A percentile compares a stretch with the other conserved stretches of the same genome.
Evolutionary conservation across 2,888 invertebrate genomes (phyloP).

Genomic region (Papilio demoleus): DNA sequence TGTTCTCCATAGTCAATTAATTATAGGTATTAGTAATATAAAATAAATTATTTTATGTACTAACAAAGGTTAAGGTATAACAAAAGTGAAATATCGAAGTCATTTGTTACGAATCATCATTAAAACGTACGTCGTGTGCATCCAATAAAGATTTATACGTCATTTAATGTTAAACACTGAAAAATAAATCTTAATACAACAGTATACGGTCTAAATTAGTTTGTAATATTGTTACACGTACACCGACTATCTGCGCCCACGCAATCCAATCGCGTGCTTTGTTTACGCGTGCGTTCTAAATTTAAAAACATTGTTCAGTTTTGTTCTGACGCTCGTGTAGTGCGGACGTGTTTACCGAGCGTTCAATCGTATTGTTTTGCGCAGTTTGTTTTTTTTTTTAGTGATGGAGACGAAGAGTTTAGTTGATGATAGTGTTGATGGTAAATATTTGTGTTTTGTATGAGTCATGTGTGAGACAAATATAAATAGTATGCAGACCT

Average conservation of each 20-base stretch:
- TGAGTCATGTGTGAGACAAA: background rate
- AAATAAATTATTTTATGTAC: no score
- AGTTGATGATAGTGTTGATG: slow-evolving; percentile 59
- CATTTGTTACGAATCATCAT: no score
- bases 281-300: slow-evolving; percentile 58
- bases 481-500: background rate
- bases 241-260: slow-evolving; percentile 47
- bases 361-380: slow-evolving; percentile 36
- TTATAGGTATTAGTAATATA: no score
- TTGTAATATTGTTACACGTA: background rate
- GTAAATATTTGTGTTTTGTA: slow-evolving; percentile 45
- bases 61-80: no score
- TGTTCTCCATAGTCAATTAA: no score
- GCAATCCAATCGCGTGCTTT: slow-evolving; percentile 47
- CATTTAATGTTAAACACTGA: background rate
- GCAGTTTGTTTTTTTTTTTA: slow-evolving; percentile 41
- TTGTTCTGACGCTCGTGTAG: slow-evolving; percentile 56
- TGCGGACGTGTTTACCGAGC: slow-evolving; percentile 52
- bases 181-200: slow-evolving; percentile 2
- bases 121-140: background rate
- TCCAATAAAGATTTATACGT: slow-evolving; percentile 23
- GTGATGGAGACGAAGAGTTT: slow-evolving; percentile 60
- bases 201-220: background rate
- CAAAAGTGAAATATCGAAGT: no score
- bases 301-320: slow-evolving; percentile 60